Evolutionary conservation across 2,113 vertebrate species (phyloP).

Genomic region (Abramis brama): DNA sequence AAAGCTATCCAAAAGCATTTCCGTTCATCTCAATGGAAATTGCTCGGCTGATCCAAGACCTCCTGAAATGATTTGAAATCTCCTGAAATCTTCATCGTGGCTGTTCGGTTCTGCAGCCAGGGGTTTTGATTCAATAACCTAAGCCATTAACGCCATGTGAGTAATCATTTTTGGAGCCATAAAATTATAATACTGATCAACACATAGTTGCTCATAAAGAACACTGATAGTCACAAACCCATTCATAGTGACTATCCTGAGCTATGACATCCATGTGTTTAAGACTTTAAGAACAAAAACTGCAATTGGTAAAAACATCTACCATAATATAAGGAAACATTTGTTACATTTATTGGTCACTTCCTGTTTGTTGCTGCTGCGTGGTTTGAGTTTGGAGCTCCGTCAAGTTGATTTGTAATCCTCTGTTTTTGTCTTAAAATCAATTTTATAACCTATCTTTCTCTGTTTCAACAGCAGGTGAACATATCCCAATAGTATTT

Average conservation of each 20-base stretch:
- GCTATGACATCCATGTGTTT: background rate
- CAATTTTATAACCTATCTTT: too few relatives aligned
- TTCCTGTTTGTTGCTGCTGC: background rate
- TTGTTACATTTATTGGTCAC: background rate
- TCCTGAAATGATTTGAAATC: background rate
- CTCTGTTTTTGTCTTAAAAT: too few relatives aligned
- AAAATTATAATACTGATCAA: background rate
- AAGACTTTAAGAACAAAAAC: background rate
- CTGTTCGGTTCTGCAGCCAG: background rate
- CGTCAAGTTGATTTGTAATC: too few relatives aligned
- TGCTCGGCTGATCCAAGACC: background rate
- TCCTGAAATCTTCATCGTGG: too few relatives aligned
- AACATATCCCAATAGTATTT: too few relatives aligned
- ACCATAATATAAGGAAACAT: background rate
- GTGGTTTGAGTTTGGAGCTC: too few relatives aligned
- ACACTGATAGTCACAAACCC: background rate
- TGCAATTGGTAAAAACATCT: background rate
- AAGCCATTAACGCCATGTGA: background rate
- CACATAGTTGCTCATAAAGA: background rate
- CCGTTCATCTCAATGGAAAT: background rate
- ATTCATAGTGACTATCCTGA: background rate
- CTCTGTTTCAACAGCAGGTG: too few relatives aligned
- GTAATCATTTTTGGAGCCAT: background rate
- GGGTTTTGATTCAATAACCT: background rate
- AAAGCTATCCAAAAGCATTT: background rate